Percentiles rank a stretch among this genome's conserved stretches.
Evolutionary conservation across 2,888 invertebrate species (phyloP).

Genomic region (Endotricha flammealis): DNA sequence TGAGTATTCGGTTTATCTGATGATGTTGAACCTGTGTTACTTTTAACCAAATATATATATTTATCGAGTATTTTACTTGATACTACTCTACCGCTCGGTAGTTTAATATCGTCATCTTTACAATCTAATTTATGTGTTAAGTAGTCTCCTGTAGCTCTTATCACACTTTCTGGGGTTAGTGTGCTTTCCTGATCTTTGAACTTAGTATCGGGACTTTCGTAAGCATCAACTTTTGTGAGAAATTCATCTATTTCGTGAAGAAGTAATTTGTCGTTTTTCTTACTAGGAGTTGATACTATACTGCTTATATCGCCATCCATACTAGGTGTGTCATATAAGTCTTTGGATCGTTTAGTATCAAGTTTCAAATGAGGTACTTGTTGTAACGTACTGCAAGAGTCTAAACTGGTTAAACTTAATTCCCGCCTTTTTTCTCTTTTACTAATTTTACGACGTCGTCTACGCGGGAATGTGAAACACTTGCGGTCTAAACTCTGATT

Average conservation of each 20-base stretch:
- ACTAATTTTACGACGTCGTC: conserved; percentile 47
- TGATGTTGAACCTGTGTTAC: conserved; percentile 27
- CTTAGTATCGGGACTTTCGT: conserved; percentile 57
- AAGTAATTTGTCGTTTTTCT: conserved; percentile 63
- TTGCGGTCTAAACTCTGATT: conserved; percentile 52
- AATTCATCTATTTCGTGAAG: conserved; percentile 72
- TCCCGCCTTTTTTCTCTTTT: conserved; percentile 39
- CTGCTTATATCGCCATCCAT: conserved; percentile 73
- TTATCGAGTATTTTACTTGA: conserved; percentile 57
- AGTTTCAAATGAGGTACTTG: conserved; percentile 39
- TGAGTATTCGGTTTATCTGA: conserved; percentile 29
- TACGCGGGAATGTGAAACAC: conserved; percentile 61
- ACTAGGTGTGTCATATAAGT: conserved; percentile 46
- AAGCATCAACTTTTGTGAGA: conserved; percentile 63
- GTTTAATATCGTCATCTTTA: conserved; percentile 41
- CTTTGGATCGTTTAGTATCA: conserved; percentile 20
- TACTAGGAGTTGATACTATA: conserved; percentile 65
- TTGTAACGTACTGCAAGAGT: conserved; percentile 31
- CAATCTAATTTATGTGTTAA: conserved; percentile 52
- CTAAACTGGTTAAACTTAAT: conserved; percentile 50
- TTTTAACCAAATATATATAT: conserved; percentile 68
- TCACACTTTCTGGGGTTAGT: conserved; percentile 52
- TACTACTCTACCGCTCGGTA: conserved; percentile 56
- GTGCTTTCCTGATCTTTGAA: conserved; percentile 33
- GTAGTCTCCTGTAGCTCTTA: conserved; percentile 63